phyloP scores from a whole-genome alignment of 2,888 invertebrate species.

The Campaea margaritaria region DNA sequence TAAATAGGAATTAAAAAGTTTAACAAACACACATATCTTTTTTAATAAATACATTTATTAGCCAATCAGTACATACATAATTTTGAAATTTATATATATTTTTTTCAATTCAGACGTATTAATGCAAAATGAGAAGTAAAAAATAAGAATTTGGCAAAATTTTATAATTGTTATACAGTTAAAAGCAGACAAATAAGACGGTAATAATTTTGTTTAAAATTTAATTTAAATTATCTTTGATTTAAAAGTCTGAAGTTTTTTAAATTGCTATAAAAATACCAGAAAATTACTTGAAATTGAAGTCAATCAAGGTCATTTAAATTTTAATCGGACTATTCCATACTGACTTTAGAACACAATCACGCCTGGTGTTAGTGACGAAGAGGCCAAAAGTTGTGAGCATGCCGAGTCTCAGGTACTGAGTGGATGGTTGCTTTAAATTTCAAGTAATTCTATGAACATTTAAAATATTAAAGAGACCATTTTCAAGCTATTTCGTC shows the following conservation, averaged over 20 bases:
- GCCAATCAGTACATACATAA: conserved; percentile 37
- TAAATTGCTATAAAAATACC: neutral
- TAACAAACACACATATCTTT: too few relatives aligned
- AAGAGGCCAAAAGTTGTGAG: too few relatives aligned
- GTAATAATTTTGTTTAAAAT: too few relatives aligned
- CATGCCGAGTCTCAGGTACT: too few relatives aligned
- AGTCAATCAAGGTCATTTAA: too few relatives aligned
- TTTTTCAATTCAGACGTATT: conserved; percentile 20
- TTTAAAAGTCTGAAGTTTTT: neutral
- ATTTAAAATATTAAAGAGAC: conserved; percentile 10
- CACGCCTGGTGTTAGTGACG: too few relatives aligned
- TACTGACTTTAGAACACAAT: neutral
- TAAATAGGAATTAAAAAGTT: too few relatives aligned
- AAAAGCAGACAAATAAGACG: neutral
- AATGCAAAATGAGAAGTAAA: neutral
- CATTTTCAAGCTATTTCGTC: conserved; percentile 19
- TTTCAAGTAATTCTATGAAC: neutral
- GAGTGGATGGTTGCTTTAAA: neutral
- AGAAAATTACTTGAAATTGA: neutral
- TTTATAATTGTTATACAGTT: neutral
- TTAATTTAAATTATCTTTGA: neutral
- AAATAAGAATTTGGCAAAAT: neutral
- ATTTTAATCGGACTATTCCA: too few relatives aligned
- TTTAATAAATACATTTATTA: conserved; percentile 37
- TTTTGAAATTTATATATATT: conserved; percentile 13